Percentiles rank a stretch among this genome's conserved stretches.
These are phyloP conservation scores for Oxycera nigricornis DNA, from an alignment of 2,888 invertebrate genomes.

Conservation along the genomic window DNA sequence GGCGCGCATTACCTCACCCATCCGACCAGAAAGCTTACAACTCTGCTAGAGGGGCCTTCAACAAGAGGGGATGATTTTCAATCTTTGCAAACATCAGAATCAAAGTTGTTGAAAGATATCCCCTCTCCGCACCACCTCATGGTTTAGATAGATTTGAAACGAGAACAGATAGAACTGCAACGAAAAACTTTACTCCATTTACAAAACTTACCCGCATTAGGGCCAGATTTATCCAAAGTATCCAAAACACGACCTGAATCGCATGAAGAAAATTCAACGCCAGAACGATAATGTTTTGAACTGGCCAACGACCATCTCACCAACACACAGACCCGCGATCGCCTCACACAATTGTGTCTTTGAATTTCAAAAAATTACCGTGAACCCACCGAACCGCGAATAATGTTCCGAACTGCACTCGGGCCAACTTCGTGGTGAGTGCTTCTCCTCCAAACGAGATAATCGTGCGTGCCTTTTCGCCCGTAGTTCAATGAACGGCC, in stretches of 20 bases:
- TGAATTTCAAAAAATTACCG: neutral
- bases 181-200: neutral
- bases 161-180: neutral
- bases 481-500: slow-evolving; percentile 13
- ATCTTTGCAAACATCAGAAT: slow-evolving; percentile 20
- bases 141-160: neutral
- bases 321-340: neutral
- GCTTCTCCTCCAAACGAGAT: neutral
- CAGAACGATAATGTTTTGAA: neutral
- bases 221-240: slow-evolving; percentile 19
- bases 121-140: neutral
- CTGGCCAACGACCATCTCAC: neutral
- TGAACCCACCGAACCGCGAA: neutral
- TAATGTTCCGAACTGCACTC: slow-evolving; percentile 3
- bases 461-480: neutral
- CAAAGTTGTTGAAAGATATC: neutral
- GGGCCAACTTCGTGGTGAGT: neutral
- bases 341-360: neutral
- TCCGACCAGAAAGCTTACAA: slow-evolving; percentile 1
- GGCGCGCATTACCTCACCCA: slow-evolving; percentile 29
- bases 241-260: slow-evolving; percentile 14
- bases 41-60: neutral
- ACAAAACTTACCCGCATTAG: slow-evolving; percentile 19
- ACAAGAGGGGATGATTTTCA: neutral
- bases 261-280: neutral